phyloP scores from a whole-genome alignment of 2,888 invertebrate genomes.

The Drosophila cyrtoloma region DNA sequence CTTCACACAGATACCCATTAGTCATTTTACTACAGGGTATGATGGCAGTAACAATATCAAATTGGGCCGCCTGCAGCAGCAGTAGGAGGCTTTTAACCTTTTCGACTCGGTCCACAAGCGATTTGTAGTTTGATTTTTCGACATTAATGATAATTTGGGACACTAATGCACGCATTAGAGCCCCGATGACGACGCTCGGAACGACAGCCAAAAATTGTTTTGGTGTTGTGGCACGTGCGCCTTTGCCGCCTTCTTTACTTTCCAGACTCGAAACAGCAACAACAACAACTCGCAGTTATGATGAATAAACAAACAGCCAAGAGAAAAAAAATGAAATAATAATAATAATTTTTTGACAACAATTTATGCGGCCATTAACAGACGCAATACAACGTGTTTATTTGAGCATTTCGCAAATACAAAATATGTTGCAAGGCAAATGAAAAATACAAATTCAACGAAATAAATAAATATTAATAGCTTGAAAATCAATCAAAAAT shows the following conservation, averaged over 20 bases:
- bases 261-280: constrained; percentile 12
- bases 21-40: constrained; percentile 28
- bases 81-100: constrained; percentile 70
- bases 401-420: constrained; percentile 69
- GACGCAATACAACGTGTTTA: constrained; percentile 76
- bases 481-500: constrained; percentile 75
- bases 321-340: constrained; percentile 46
- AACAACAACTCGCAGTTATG: constrained; percentile 34
- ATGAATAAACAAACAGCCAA: constrained; percentile 69
- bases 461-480: constrained; percentile 73
- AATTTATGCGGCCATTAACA: constrained; percentile 78
- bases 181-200: constrained; percentile 34
- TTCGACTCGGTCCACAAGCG: constrained; percentile 45
- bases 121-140: constrained; percentile 69
- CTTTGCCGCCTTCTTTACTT: constrained; percentile 43
- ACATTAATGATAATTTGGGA: constrained; percentile 60
- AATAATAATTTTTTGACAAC: constrained; percentile 71
- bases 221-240: constrained; percentile 64
- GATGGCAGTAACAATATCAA: background rate
- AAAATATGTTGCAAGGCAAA: constrained; percentile 12
- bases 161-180: constrained; percentile 63
- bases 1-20: background rate
- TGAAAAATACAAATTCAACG: constrained; percentile 17
- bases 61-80: constrained; percentile 29
- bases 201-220: constrained; percentile 44